Evolutionary conservation across 2,113 vertebrate species (phyloP), one percentile per base, ranked within the genome.

Genomic region (Dicaeum eximium): DNA sequence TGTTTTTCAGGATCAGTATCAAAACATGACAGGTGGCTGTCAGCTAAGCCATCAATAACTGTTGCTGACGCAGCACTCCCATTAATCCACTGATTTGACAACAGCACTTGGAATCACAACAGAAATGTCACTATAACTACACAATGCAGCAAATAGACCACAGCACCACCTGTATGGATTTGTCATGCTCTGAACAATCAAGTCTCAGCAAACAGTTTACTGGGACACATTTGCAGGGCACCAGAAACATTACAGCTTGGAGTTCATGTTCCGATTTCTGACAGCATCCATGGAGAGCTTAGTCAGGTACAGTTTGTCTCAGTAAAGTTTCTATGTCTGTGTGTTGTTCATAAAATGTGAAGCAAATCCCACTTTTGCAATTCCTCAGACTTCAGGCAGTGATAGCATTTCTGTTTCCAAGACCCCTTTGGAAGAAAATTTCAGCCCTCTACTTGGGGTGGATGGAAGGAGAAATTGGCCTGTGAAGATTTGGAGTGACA

Each of bases 1-100:
- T 3, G 9, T 83, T 94, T 94, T 92, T 67, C 0, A 1, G 27
- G 51, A 83, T 83, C 67, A 72, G 16, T 73, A 93, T 92, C 58
- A 85, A 91, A 80, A 78, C 10, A 9, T 48, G 78, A 82, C 66
- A 93, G 78, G 60, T 42, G 56, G 37, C 61, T 92, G 73, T 91
- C 82, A 82, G 44, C 1, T 7, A 48, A 69, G 71, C 37, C 72
- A 28, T 73, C 57, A 79, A 27, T 82, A 94, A 44, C 72, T 45
- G 35, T 33, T 86, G 56, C 42, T 5, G 17, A 67, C 4, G 27
- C 16, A 61, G 30, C 54, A 56, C 23, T 79, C 57, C 60, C 77
- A 48, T 74, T 75, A 94, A 88, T 94, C 92, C 83, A 58, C 65
- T 61, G 44, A 81, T 92, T 77, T 91, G 85, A 95, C 62, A 89